Percentiles rank a stretch among this genome's conserved stretches.
Evolutionary conservation across 2,888 invertebrate species (phyloP).

Genomic region (Campoplex capitator): DNA sequence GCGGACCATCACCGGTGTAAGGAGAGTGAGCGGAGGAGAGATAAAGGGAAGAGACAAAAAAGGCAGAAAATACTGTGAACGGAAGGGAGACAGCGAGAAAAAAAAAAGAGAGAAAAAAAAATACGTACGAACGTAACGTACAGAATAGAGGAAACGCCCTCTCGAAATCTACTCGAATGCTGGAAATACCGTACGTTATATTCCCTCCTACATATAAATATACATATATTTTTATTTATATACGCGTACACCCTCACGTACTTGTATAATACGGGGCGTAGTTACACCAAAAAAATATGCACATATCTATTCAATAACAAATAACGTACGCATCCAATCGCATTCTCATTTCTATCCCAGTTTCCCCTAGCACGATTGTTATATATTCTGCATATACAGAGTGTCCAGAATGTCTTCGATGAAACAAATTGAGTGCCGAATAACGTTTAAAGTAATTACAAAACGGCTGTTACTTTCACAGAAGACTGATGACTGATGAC

Average conservation of each 20-base stretch:
- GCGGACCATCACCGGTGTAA: constrained; percentile 65
- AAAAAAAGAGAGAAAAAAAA: constrained; percentile 55
- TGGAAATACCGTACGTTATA: constrained; percentile 52
- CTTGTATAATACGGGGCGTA: constrained; percentile 10
- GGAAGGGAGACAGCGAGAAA: constrained; percentile 57
- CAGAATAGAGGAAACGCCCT: constrained; percentile 66
- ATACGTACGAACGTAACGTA: constrained; percentile 53
- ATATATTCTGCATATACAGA: constrained; percentile 5
- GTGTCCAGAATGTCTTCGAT: not conserved
- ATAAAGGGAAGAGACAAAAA: constrained; percentile 31
- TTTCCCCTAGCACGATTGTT: constrained; percentile 4
- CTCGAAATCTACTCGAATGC: constrained; percentile 61
- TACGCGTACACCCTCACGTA: not conserved
- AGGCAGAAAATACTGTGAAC: constrained; percentile 42
- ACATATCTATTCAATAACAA: constrained; percentile 56
- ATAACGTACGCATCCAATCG: constrained; percentile 59
- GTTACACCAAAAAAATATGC: constrained; percentile 38
- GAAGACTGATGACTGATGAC: too few species aligned
- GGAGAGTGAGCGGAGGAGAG: constrained; percentile 35
- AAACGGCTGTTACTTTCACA: too few species aligned
- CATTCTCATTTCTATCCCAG: constrained; percentile 15
- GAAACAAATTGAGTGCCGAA: not conserved
- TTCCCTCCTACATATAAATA: not conserved
- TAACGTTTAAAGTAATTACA: too few species aligned
- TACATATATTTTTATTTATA: not conserved